These are phyloP conservation scores for Sarcoramphus papa DNA, from an alignment of 2,797 vertebrate species.

Conservation along the genomic window DNA sequence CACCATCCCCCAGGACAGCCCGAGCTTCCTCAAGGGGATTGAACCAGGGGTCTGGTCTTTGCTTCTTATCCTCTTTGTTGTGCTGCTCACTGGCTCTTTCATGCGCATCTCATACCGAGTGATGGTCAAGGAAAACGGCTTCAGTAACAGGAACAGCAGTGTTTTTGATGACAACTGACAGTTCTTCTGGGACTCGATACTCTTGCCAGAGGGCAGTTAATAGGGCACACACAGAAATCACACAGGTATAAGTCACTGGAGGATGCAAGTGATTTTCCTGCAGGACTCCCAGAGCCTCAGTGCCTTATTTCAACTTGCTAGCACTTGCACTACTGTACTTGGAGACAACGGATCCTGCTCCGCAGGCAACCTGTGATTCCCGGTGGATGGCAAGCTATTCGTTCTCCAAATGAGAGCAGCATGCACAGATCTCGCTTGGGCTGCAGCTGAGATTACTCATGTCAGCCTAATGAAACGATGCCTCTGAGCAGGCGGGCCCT, in stretches of 20 bases:
- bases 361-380: neutral
- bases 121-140: conserved; percentile 43
- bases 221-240: neutral
- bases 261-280: neutral
- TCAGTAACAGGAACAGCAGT: conserved; percentile 10
- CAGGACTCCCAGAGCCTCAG: neutral
- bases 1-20: conserved; percentile 53
- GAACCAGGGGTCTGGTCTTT: conserved; percentile 66
- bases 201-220: neutral
- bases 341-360: neutral
- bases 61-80: conserved; percentile 68
- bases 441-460: neutral
- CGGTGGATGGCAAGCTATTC: neutral
- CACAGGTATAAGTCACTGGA: neutral
- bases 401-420: neutral
- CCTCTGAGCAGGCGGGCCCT: neutral
- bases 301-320: neutral
- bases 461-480: neutral
- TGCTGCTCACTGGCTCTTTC: conserved; percentile 64
- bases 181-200: accelerated
- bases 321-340: neutral
- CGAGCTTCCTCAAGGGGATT: conserved; percentile 59
- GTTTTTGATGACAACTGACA: conserved; percentile 35
- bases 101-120: conserved; percentile 47
- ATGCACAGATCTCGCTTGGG: neutral